Evolutionary conservation across 2,888 invertebrate species (phyloP).

Genomic region (Catonia carolina): DNA sequence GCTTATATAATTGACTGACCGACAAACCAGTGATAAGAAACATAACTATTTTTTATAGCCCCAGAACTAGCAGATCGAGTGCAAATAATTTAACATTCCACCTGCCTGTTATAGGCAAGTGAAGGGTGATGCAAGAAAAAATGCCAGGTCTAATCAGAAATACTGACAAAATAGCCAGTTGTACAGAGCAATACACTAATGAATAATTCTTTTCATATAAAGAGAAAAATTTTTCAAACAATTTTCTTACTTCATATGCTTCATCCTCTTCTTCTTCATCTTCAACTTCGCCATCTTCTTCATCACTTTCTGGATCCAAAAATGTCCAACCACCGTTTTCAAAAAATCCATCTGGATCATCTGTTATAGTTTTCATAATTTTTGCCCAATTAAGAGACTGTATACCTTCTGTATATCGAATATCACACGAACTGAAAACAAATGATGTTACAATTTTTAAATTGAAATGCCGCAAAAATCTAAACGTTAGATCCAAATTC

Average conservation of each 20-base stretch:
- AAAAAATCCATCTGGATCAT: conserved; percentile 98
- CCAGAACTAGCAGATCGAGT: too few relatives aligned
- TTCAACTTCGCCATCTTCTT: conserved; percentile 56
- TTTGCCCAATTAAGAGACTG: conserved; percentile 99
- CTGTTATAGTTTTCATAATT: conserved; percentile 99
- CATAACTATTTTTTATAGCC: too few relatives aligned
- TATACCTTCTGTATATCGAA: conserved; percentile 95
- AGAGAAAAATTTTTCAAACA: too few relatives aligned
- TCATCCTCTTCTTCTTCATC: conserved; percentile 53
- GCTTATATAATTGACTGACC: too few relatives aligned
- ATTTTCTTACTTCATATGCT: conserved; percentile 43
- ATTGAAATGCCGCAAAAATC: neutral
- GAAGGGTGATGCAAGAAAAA: too few relatives aligned
- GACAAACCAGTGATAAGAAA: too few relatives aligned
- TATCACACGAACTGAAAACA: conserved; percentile 78
- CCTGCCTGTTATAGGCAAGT: too few relatives aligned
- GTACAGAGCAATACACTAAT: too few relatives aligned
- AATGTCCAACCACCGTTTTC: conserved; percentile 99
- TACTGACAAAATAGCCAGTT: too few relatives aligned
- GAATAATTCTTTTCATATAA: too few relatives aligned
- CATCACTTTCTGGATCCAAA: conserved; percentile 89
- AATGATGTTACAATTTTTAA: conserved; percentile 2
- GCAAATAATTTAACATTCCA: too few relatives aligned
- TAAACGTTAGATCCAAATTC: conserved; percentile 4
- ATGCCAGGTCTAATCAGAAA: too few relatives aligned